Evolutionary conservation across 2,888 invertebrate genomes (phyloP).

Genomic region (Eucera pruinosa): DNA sequence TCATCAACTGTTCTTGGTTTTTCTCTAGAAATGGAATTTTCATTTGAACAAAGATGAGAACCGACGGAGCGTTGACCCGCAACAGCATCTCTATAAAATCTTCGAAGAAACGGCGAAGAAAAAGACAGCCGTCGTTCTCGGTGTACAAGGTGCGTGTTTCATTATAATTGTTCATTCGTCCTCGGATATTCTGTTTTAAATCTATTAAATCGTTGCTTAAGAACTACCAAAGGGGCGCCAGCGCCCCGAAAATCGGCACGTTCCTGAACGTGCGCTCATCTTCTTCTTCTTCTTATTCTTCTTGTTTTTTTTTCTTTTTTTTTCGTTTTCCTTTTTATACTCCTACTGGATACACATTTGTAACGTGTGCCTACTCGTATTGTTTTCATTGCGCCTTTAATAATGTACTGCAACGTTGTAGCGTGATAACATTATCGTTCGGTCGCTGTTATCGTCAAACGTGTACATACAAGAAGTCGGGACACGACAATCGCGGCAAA

Average conservation of each 20-base stretch:
- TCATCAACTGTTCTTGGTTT: constrained; percentile 13
- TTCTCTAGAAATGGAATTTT: constrained; percentile 49
- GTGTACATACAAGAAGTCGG: constrained; percentile 6
- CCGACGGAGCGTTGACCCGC: constrained; percentile 65
- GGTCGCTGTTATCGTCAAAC: constrained; percentile 28
- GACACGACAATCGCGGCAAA: constrained; percentile 23
- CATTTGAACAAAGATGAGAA: constrained; percentile 47
- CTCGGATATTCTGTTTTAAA: constrained; percentile 14
- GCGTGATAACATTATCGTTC: constrained; percentile 44
- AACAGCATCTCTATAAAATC: constrained; percentile 54
- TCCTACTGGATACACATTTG: constrained; percentile 30
- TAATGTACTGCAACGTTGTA: constrained; percentile 26
- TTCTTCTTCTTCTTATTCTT: not conserved
- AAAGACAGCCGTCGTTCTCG: constrained; percentile 33
- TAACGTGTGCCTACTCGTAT: constrained; percentile 25
- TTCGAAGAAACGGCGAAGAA: constrained; percentile 33
- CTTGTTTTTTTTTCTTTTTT: too few relatives aligned
- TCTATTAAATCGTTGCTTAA: constrained; percentile 54
- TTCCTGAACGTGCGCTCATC: constrained; percentile 45
- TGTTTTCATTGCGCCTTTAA: constrained; percentile 30
- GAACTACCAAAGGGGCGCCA: constrained; percentile 68
- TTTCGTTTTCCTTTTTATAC: not conserved
- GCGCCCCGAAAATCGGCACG: constrained; percentile 59
- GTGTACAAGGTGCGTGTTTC: constrained; percentile 29
- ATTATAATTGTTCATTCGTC: constrained; percentile 11